Evolutionary conservation across 2,113 vertebrate species (phyloP).

Genomic region (Pandion haliaetus): DNA sequence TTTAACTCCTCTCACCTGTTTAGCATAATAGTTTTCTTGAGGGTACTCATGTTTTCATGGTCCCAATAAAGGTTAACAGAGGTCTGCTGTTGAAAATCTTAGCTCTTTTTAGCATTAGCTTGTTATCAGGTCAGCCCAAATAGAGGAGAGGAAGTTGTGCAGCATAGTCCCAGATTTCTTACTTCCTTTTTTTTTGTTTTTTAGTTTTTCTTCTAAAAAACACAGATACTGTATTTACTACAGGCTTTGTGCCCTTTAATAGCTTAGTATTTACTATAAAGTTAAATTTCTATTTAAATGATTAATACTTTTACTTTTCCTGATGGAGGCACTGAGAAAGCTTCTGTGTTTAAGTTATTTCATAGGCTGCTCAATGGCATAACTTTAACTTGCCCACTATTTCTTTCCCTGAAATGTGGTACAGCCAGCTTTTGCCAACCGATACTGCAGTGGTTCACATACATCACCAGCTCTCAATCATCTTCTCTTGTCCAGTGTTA

Average conservation of each 20-base stretch:
- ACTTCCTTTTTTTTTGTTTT: neutral
- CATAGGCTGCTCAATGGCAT: neutral
- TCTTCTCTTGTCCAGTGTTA: neutral
- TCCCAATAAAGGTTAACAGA: neutral
- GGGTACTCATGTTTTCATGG: neutral
- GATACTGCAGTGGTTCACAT: neutral
- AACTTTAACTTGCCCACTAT: neutral
- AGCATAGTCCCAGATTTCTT: neutral
- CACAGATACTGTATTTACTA: neutral
- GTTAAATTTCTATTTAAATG: neutral
- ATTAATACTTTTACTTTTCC: neutral
- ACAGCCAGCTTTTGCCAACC: neutral
- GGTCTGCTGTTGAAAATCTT: neutral
- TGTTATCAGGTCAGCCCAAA: neutral
- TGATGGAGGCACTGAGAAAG: neutral
- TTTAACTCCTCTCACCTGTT: neutral
- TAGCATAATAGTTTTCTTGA: constrained; percentile 22
- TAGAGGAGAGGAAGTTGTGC: neutral
- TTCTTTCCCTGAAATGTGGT: neutral
- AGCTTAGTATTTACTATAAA: neutral
- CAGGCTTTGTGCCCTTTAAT: neutral
- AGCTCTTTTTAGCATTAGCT: neutral
- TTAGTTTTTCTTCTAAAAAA: neutral
- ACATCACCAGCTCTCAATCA: neutral
- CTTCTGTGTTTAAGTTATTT: neutral